These are phyloP conservation scores for Sinopyrophorus schimmeli DNA, from an alignment of 2,888 invertebrate genomes.

Conservation along the genomic window DNA sequence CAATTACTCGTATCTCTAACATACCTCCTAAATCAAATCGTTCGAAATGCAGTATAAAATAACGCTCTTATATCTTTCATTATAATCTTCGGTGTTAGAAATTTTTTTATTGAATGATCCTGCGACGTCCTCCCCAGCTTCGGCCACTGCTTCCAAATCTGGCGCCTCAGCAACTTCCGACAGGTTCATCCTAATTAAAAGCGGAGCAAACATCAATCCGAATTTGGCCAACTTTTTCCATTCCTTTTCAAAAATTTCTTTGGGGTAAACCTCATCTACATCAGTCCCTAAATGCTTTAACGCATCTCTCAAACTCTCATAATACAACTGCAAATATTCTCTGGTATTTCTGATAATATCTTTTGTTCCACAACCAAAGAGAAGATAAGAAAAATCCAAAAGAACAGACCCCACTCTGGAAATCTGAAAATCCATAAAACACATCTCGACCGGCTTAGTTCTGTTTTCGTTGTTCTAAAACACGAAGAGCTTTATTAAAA, in stretches of 20 bases:
- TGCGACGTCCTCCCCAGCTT: background rate
- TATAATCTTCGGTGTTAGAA: conserved; percentile 8
- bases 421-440: conserved; percentile 43
- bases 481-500: no score
- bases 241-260: conserved; percentile 17
- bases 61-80: conserved; percentile 11
- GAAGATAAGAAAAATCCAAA: conserved; percentile 40
- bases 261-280: conserved; percentile 35
- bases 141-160: background rate
- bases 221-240: conserved; percentile 23
- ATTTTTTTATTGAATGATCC: conserved; percentile 8
- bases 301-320: conserved; percentile 33
- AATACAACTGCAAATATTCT: conserved; percentile 38
- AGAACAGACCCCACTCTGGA: conserved; percentile 35
- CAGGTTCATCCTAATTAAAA: conserved; percentile 26
- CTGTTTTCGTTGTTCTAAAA: conserved; percentile 31
- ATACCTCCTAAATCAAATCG: no score
- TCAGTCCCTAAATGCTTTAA: conserved; percentile 37
- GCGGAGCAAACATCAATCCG: conserved; percentile 19
- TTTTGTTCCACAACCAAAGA: conserved; percentile 34
- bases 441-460: conserved; percentile 36
- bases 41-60: conserved; percentile 17
- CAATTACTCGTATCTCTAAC: no score
- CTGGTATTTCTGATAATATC: conserved; percentile 34
- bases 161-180: conserved; percentile 28